Evolutionary conservation across 1,140 invertebrate genomes (phyloP), one percentile per base, ranked within the genome.

Genomic region (Harlomillsia oculata): DNA sequence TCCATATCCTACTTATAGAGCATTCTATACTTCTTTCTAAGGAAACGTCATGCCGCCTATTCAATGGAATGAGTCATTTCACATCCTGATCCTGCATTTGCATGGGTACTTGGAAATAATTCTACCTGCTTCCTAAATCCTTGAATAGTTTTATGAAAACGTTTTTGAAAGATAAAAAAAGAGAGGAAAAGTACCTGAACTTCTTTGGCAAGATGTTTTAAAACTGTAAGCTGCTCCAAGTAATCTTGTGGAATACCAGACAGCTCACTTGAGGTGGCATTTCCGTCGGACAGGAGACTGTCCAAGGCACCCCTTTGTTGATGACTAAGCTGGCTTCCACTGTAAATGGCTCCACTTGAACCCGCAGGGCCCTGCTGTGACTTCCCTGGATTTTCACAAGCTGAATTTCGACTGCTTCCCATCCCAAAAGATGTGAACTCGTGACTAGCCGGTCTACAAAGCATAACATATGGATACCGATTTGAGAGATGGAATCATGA

Each of bases 201-300:
- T 59, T 87, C 84, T 72, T 87, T 87, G 2, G 85, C 84, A 49
- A 89, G 74, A 72, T 89, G 86, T 72, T 90, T 90, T 59, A 90
- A 70, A n/a, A 89, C 84, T 68, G 79, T 78, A 20, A 85, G 86
- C 64, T 89, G 84, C 70, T 80, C 85, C 2, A 89, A 74, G 69
- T 87, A 89, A 73, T 89, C 85, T 67, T 86, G 83, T 16, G 86
- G 85, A 67, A 89, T 89, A 69, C 87, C 85, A 1, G 82, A 86
- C 61, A 89, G 83, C 74, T 87, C 85, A 72, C 71, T 30, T 68
- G 67, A 59, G 71, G 63, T 61, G 8, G 56, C 53, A 37, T 28
- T 49, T 37, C 16, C 48, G 21, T 60, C 45, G 8, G 39, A 30
- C 39, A 26, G 46, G 30, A 28, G 48, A 53, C 6, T 56, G 29